phyloP scores from a whole-genome alignment of 2,888 invertebrate species.

The Dione vanillae region DNA sequence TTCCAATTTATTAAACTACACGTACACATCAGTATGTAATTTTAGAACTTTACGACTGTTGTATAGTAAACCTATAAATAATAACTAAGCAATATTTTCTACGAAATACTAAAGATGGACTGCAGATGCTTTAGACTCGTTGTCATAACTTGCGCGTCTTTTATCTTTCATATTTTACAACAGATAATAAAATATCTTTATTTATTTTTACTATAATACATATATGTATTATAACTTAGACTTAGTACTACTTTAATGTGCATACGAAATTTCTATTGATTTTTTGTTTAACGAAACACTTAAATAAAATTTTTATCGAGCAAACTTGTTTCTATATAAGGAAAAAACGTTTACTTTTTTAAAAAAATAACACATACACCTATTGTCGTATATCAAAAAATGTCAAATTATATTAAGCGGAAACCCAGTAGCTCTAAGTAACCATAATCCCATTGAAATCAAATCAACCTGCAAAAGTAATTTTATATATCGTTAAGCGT shows the following conservation, averaged over 20 bases:
- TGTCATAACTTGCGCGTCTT: conserved; percentile 19
- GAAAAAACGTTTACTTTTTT: too few relatives aligned
- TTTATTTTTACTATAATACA: background rate
- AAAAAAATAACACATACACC: too few relatives aligned
- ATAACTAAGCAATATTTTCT: conserved; percentile 27
- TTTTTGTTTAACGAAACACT: too few relatives aligned
- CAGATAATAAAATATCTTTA: background rate
- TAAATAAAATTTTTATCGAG: too few relatives aligned
- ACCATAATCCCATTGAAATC: conserved; percentile 28
- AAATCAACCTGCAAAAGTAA: conserved; percentile 35
- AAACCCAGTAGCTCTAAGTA: conserved; percentile 8
- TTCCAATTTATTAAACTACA: too few relatives aligned
- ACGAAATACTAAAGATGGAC: conserved; percentile 29
- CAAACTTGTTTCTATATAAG: too few relatives aligned
- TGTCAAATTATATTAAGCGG: background rate
- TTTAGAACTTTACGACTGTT: conserved; percentile 16
- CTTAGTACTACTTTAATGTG: too few relatives aligned
- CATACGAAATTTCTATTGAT: too few relatives aligned
- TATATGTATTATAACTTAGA: too few relatives aligned
- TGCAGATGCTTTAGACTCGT: conserved; percentile 32
- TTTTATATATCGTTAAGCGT: conserved; percentile 34
- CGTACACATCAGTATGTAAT: background rate
- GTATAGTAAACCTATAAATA: conserved; percentile 23
- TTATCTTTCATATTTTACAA: conserved; percentile 18
- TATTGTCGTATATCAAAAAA: background rate